Evolutionary conservation across 1,140 invertebrate species (phyloP), one percentile per base, ranked within the genome.

Genomic region (Aphelenchoides besseyi): DNA sequence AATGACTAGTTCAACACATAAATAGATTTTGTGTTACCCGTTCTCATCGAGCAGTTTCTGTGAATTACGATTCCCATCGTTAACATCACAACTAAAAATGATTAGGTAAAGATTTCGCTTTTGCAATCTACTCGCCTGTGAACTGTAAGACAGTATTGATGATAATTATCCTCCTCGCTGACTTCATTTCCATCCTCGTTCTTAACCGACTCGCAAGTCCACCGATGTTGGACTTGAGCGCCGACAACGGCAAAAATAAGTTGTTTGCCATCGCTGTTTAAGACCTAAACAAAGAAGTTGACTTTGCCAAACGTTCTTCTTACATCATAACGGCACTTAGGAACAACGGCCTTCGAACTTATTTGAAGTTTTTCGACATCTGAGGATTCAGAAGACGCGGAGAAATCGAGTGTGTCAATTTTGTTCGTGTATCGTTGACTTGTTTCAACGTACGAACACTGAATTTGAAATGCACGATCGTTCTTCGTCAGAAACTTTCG

Each of bases 271-370:
- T 74, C 74, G 0, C 33, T 30, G 32, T 64, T 77, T 29, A 74
- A 55, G n/a, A n/a, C n/a, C n/a, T n/a, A n/a, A n/a, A n/a, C n/a
- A n/a, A n/a, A n/a, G 23, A 5, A 3, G 55, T 18, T 62, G 30
- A 26, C 33, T 16, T 26, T 61, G 35, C 30, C 28, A 1, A n/a
- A n/a, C n/a, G n/a, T n/a, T n/a, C n/a, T n/a, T n/a, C n/a, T n/a
- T n/a, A 75, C 74, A 33, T 76, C 64, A 29, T 79, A 76, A 12
- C 33, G 23, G 36, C 76, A 79, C 52, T 76, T 76, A 18, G 76
- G 74, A 2, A 75, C 5, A 29, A 2, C 37, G n/a, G 62, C 30
- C 23, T 66, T 33, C 1, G 63, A 12, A n/a, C 36, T 23, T 16
- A 66, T 37, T 3, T 16, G 30, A 12, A 66, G 30, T 18, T 29